Base-by-base conservation (phyloP, 1,140 invertebrate genomes). In the Catajapyx aquilonaris region DNA sequence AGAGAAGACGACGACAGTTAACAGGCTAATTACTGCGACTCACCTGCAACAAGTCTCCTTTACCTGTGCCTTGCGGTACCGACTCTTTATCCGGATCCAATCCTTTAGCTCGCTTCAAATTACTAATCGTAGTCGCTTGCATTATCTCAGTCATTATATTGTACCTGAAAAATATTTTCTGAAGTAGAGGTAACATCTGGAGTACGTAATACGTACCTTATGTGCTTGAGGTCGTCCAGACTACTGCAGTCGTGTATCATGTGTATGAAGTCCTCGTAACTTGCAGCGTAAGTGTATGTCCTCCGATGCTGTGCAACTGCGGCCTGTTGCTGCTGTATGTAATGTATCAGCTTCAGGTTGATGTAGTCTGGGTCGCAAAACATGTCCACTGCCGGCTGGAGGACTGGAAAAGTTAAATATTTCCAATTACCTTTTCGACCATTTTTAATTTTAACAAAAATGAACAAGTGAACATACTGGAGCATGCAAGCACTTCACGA, bases 81-180 rank as follows among this genome's bases (percentile, higher is more conserved):
- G 49, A 50, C 34, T 55, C 54, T 42, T 65, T 70, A 38, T 77
- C 76, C 39, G 69, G 57, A 58, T 81, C 77, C 13, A 81, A 63
- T 22, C 76, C 77, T 62, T 84, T 78, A 7, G 78, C 70, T 47
- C 79, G 66, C 58, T 86, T 86, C 33, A 88, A 61, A 52, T 85
- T 87, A 57, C 86, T 81, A 38, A 87, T 68, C 2, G 81, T 85
- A 23, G 85, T 87, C 0, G 84, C 81, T 62, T 91, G 83, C 77
- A 90, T 86, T 43, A 90, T 78, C 63, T 88, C 84, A 18, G 76
- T 83, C 1, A 88, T 75, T 42, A 90, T 85, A 48, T 81, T 81
- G 44, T 77, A 81, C 39, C 77, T 79, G 48, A 20, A 60, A 57
- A 28, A 34, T 39, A 13, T 7, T 28, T 13, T 28, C 23, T 9